Percentiles rank a stretch among this genome's conserved stretches.
Evolutionary conservation across 2,113 vertebrate genomes (phyloP).

Genomic region (Toxotes chatareus): DNA sequence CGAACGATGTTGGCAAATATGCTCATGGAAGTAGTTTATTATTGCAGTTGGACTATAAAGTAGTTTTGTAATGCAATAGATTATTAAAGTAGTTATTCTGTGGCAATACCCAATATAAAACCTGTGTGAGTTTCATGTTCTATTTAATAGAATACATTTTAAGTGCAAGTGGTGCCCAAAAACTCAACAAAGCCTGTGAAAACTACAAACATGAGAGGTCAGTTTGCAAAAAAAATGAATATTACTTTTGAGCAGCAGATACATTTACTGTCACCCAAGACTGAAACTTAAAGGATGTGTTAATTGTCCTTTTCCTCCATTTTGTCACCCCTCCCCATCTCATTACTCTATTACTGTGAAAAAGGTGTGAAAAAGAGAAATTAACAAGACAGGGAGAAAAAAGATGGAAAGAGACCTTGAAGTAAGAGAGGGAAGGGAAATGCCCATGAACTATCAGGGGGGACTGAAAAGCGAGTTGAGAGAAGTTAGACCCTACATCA

Average conservation of each 20-base stretch:
- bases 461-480: not conserved
- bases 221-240: not conserved
- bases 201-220: not conserved
- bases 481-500: conserved; percentile 2
- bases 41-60: not conserved
- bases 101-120: not conserved
- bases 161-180: not conserved
- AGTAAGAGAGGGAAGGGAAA: not conserved
- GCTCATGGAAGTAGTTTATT: not conserved
- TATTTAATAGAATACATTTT: not conserved
- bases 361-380: conserved; percentile 10
- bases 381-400: not conserved
- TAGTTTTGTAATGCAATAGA: not conserved
- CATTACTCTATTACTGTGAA: not conserved
- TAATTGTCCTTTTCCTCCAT: not conserved
- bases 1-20: not conserved
- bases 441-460: not conserved
- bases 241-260: not conserved
- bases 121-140: not conserved
- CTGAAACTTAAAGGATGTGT: not conserved
- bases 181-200: not conserved
- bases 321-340: not conserved
- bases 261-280: not conserved
- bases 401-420: not conserved
- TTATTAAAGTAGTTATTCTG: not conserved